Base-by-base conservation (phyloP, 2,113 vertebrate species). In the Acanthisitta chloris region DNA sequence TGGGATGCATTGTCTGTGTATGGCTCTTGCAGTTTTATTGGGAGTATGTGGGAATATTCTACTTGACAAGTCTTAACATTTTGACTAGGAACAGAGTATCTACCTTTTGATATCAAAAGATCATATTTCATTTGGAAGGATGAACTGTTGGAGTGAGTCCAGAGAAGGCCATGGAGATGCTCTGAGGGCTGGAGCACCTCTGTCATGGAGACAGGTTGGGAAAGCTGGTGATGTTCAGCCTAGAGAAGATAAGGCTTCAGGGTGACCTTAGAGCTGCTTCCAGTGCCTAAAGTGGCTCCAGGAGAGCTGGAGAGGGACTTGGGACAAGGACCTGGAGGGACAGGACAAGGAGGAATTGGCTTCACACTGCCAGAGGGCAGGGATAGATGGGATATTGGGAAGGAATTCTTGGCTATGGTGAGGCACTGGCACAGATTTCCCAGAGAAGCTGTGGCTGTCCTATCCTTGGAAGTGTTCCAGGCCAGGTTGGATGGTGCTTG, bases 1-100 rank as follows among this genome's bases (percentile, higher is more conserved):
- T 28, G 40, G 55, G 28, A 2, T 59, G 36, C 3, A 2, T 74
- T 74, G 59, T 33, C 28, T 23, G 0, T 18, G 4, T 18, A 0
- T 31, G 40, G 52, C 28, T 33, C 62, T 65, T 82, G 24, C 43
- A 12, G 5, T 33, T 84, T 34, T 9, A 17, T 18, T 52, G 15
- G 42, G 55, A 45, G 15, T 3, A 2, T 1, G 7, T 34, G 20
- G 46, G 52, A 20, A 48, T 49, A 25, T 55, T 62, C 16, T 49
- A 14, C 6, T 0, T n/a, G 26, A 19, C 8, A 58, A 17, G 6
- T 9, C 2, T 42, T 55, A 48, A 26, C 15, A 2, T 71, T 90
- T 65, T 33, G 26, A 26, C 17, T 19, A 16, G 45, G 34, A 71
- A 10, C 5, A 12, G 20, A 31, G 17, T 33, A 25, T 40, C 17